phyloP scores from a whole-genome alignment of 2,797 vertebrate species.

The Chaetodon trifasciatus region DNA sequence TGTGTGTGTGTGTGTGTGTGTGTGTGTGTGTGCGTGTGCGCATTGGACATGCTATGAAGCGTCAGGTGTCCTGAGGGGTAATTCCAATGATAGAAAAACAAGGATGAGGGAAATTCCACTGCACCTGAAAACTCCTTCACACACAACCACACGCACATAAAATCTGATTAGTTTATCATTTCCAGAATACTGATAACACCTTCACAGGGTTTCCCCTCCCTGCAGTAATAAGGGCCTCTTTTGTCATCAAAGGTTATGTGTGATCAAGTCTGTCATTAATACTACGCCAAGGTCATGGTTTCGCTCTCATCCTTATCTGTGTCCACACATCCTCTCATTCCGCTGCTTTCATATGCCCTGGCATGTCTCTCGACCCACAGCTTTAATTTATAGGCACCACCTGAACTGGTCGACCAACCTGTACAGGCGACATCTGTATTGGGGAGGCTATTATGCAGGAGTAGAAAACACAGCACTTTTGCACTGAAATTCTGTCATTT shows the following conservation, averaged over 20 bases:
- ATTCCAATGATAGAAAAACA: slow-evolving; percentile 69
- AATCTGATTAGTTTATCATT: slow-evolving; percentile 65
- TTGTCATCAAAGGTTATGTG: slow-evolving; percentile 65
- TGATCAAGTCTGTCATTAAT: slow-evolving; percentile 65
- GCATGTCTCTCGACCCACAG: slow-evolving; percentile 25
- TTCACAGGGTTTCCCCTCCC: slow-evolving; percentile 64
- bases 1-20: slow-evolving; percentile 17
- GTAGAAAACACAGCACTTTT: neutral
- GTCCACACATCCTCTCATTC: slow-evolving; percentile 50
- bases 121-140: slow-evolving; percentile 41
- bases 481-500: slow-evolving; percentile 2
- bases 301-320: slow-evolving; percentile 47
- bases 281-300: slow-evolving; percentile 59
- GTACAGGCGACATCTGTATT: slow-evolving; percentile 19
- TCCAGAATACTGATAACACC: slow-evolving; percentile 37
- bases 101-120: slow-evolving; percentile 73
- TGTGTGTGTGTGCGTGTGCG: slow-evolving; percentile 23
- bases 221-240: slow-evolving; percentile 53
- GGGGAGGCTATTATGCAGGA: neutral
- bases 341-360: slow-evolving; percentile 38
- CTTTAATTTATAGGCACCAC: slow-evolving; percentile 32
- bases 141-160: slow-evolving; percentile 45
- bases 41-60: slow-evolving; percentile 32
- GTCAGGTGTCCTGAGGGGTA: slow-evolving; percentile 75
- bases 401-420: slow-evolving; percentile 10